Evolutionary conservation across 2,113 vertebrate genomes (phyloP).

Genomic region (Rhombomys opimus): DNA sequence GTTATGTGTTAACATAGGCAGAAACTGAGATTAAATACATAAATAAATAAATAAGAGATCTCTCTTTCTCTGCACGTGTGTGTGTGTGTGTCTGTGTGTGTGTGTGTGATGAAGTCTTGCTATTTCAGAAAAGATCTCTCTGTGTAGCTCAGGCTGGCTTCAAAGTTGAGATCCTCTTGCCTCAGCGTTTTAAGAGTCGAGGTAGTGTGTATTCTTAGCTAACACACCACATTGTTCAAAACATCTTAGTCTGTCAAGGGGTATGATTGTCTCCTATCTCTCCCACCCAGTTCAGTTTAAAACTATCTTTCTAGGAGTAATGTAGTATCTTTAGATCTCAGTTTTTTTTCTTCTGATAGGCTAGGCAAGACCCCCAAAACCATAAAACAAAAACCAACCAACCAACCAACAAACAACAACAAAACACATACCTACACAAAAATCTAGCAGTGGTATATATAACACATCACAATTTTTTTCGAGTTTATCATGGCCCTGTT

Average conservation of each 20-base stretch:
- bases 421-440: background rate
- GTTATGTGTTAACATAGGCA: background rate
- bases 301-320: background rate
- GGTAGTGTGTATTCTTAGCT: background rate
- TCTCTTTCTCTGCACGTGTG: background rate
- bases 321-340: background rate
- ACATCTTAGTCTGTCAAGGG: background rate
- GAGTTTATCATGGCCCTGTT: background rate
- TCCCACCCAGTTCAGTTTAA: background rate
- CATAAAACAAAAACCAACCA: background rate
- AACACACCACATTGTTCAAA: background rate
- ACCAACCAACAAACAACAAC: background rate
- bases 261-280: background rate
- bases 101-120: background rate
- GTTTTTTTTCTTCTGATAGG: slow-evolving; percentile 16
- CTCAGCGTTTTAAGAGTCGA: background rate
- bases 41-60: background rate
- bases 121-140: background rate
- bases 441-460: background rate
- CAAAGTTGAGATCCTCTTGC: background rate
- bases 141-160: background rate
- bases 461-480: background rate
- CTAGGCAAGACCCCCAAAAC: background rate
- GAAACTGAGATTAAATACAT: slow-evolving; percentile 28
- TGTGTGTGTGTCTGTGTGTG: background rate